A percentile compares a stretch with the other conserved stretches of the same genome.
Evolutionary conservation across 2,113 vertebrate species (phyloP).

Genomic region (Paramisgurnus dabryanus): DNA sequence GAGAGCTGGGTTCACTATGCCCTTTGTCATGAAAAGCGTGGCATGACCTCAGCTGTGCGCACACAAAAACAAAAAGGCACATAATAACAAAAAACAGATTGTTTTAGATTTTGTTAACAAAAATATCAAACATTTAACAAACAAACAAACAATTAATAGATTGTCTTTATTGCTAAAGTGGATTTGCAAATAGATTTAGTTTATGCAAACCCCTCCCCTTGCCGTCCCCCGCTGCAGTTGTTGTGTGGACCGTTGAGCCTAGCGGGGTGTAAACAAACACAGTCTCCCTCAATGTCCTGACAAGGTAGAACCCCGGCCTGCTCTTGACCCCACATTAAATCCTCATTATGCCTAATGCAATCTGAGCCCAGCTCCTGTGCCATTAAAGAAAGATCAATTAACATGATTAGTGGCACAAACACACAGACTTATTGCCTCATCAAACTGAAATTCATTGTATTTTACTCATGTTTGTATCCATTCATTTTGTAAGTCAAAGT

Average conservation of each 20-base stretch:
- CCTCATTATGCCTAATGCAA: slow-evolving; percentile 62
- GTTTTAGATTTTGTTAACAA: not conserved
- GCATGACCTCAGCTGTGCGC: slow-evolving; percentile 25
- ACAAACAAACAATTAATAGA: not conserved
- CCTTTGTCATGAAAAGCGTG: slow-evolving; percentile 52
- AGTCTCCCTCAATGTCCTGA: slow-evolving; percentile 40
- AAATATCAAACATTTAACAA: not conserved
- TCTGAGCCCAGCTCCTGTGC: slow-evolving; percentile 54
- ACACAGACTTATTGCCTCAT: slow-evolving; percentile 44
- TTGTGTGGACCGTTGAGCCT: slow-evolving; percentile 30
- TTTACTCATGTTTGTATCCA: not conserved
- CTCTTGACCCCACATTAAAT: slow-evolving; percentile 59
- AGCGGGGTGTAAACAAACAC: slow-evolving; percentile 55
- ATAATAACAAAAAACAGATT: not conserved
- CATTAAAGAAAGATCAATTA: slow-evolving; percentile 60
- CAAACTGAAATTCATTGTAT: slow-evolving; percentile 37
- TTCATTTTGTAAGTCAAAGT: not conserved
- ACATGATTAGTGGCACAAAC: slow-evolving; percentile 56
- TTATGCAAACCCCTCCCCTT: not conserved
- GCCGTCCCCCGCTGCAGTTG: slow-evolving; percentile 33
- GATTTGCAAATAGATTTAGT: not conserved
- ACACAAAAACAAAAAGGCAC: not conserved
- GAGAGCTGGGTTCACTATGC: slow-evolving; percentile 20
- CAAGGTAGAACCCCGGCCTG: slow-evolving; percentile 50
- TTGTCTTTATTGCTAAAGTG: not conserved